phyloP scores from a whole-genome alignment of 1,140 invertebrate species.

The Drosophila lacertosa region DNA sequence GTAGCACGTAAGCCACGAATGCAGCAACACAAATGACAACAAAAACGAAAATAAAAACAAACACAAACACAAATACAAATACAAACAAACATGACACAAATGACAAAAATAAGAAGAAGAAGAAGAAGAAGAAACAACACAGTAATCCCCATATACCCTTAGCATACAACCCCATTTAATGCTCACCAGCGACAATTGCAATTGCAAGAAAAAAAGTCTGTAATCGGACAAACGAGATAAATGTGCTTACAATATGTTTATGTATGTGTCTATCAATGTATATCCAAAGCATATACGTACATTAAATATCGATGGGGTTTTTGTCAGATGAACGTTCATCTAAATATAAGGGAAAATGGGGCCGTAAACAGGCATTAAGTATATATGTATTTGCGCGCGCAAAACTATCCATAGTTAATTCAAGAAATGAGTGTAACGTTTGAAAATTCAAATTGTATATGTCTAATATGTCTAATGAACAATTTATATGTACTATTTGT shows the following conservation, averaged over 20 bases:
- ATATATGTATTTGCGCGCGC: constrained; percentile 47
- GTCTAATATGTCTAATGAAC: constrained; percentile 48
- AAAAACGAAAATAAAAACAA: constrained; percentile 20
- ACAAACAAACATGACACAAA: constrained; percentile 34
- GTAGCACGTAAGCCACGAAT: constrained; percentile 61
- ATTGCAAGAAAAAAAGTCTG: constrained; percentile 6
- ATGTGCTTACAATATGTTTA: too few relatives aligned
- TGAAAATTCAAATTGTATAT: constrained; percentile 34
- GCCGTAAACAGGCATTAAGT: constrained; percentile 29
- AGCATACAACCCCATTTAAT: not conserved
- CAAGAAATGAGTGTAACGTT: too few relatives aligned
- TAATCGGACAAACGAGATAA: constrained; percentile 20
- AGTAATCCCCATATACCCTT: not conserved
- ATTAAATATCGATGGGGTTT: constrained; percentile 10
- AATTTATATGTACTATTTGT: constrained; percentile 42
- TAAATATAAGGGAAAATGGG: constrained; percentile 19
- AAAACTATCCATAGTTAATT: constrained; percentile 39
- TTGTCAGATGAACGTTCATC: not conserved
- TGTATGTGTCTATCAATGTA: constrained; percentile 20
- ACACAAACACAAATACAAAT: not conserved
- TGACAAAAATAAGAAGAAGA: not conserved
- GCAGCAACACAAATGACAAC: constrained; percentile 28
- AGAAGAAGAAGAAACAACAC: not conserved
- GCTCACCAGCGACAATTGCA: not conserved
- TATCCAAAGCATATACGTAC: constrained; percentile 18